Percentiles rank a stretch among this genome's conserved stretches.
Evolutionary conservation across 2,797 vertebrate species (phyloP).

Genomic region (Enteromius viviparus): DNA sequence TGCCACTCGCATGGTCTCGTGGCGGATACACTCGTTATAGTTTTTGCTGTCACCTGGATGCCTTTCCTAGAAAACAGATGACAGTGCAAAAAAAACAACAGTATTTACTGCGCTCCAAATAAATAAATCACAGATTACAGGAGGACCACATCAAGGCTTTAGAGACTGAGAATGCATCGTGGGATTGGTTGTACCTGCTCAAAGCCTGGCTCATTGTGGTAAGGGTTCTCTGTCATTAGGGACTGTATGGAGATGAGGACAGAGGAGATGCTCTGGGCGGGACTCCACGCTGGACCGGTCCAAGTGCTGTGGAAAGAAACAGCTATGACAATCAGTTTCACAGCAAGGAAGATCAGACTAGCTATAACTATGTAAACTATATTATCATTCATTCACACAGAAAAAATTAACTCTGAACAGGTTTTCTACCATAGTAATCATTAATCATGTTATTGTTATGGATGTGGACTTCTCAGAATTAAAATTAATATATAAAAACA

Average conservation of each 20-base stretch:
- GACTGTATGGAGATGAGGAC: constrained; percentile 99
- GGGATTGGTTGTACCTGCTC: constrained; percentile 85
- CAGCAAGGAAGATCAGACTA: background rate
- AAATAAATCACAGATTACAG: background rate
- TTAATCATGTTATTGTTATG: background rate
- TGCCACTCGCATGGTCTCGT: constrained; percentile 95
- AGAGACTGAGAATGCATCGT: background rate
- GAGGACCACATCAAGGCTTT: background rate
- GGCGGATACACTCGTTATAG: constrained; percentile 97
- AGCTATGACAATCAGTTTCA: background rate
- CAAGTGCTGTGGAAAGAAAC: constrained; percentile 82
- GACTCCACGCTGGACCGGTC: constrained; percentile 98
- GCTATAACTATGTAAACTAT: background rate
- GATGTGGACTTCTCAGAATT: background rate
- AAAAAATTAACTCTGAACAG: background rate
- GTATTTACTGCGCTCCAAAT: background rate
- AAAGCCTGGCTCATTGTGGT: constrained; percentile 98
- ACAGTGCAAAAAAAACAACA: background rate
- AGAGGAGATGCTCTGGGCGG: constrained; percentile 97
- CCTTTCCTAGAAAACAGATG: constrained; percentile 81
- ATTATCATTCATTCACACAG: background rate
- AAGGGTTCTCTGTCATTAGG: constrained; percentile 98
- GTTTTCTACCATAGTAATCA: background rate
- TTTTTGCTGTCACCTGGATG: constrained; percentile 98
- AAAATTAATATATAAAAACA: background rate